A percentile compares a stretch with the other conserved stretches of the same genome.
phyloP scores from a whole-genome alignment of 2,888 invertebrate genomes.

The Drosophila greeni region DNA sequence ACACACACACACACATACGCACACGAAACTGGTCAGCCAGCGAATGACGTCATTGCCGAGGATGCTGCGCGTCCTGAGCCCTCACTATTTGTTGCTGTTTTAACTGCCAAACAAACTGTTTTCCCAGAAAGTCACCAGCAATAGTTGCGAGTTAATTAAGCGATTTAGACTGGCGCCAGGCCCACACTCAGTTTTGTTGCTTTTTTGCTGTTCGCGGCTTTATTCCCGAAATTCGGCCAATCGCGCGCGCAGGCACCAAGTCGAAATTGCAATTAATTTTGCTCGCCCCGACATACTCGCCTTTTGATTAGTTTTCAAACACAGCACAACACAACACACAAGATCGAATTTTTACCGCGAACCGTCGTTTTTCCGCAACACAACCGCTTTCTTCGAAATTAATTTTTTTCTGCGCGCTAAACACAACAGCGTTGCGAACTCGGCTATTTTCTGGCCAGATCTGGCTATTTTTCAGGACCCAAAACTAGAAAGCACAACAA shows the following conservation, averaged over 20 bases:
- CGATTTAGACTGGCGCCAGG: conserved; percentile 14
- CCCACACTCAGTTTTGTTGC: neutral
- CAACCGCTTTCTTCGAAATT: neutral
- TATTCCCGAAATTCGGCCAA: neutral
- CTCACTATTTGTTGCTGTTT: neutral
- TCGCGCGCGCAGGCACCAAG: neutral
- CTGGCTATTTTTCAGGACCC: no score
- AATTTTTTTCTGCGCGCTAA: neutral
- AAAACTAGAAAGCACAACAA: no score
- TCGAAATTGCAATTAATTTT: neutral
- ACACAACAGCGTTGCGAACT: no score
- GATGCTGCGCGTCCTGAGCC: conserved; percentile 53
- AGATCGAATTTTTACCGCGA: conserved; percentile 2
- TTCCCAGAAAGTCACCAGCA: neutral
- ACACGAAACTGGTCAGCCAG: conserved; percentile 45
- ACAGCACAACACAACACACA: neutral
- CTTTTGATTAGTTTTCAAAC: neutral
- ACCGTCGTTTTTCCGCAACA: neutral
- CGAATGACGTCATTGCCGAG: conserved; percentile 59
- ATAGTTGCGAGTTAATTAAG: conserved; percentile 7
- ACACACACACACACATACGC: conserved; percentile 16
- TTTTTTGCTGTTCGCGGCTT: neutral
- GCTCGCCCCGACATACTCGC: neutral
- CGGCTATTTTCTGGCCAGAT: no score
- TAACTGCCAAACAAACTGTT: neutral